Evolutionary conservation across 2,797 vertebrate genomes (phyloP).

Genomic region (Chelonia mydas): DNA sequence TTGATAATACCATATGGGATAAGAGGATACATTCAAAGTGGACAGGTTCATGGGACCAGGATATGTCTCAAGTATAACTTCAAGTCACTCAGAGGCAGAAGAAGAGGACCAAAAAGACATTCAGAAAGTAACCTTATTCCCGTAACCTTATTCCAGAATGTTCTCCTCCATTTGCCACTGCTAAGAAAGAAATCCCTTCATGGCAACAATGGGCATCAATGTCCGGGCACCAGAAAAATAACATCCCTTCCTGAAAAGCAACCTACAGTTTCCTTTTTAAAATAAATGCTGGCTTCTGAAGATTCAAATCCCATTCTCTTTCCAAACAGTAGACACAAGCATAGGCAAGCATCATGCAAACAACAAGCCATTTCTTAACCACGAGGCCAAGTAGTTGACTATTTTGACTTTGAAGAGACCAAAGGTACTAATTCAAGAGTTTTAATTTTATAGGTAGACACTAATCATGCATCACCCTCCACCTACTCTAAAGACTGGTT

Average conservation of each 20-base stretch:
- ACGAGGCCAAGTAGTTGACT: neutral
- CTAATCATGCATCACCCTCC: constrained; percentile 6
- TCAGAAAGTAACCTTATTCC: neutral
- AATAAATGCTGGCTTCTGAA: accelerated
- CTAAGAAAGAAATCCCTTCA: neutral
- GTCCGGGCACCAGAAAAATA: neutral
- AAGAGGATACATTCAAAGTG: neutral
- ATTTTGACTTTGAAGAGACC: neutral
- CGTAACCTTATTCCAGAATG: neutral
- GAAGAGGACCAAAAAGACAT: neutral
- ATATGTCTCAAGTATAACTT: neutral
- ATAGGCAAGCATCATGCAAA: neutral
- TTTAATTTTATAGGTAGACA: constrained; percentile 9
- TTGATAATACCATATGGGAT: neutral
- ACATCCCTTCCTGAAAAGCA: neutral
- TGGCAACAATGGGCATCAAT: neutral
- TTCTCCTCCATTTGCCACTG: neutral
- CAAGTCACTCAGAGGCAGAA: neutral
- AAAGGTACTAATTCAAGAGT: neutral
- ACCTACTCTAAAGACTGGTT: neutral
- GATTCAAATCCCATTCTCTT: neutral
- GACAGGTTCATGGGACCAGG: neutral
- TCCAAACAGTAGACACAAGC: neutral
- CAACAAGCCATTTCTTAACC: neutral
- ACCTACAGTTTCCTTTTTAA: neutral